A percentile compares a stretch with the other conserved stretches of the same genome.
Conservation (phyloP, 2,797 vertebrate species). For the Morelia viridis region DNA sequence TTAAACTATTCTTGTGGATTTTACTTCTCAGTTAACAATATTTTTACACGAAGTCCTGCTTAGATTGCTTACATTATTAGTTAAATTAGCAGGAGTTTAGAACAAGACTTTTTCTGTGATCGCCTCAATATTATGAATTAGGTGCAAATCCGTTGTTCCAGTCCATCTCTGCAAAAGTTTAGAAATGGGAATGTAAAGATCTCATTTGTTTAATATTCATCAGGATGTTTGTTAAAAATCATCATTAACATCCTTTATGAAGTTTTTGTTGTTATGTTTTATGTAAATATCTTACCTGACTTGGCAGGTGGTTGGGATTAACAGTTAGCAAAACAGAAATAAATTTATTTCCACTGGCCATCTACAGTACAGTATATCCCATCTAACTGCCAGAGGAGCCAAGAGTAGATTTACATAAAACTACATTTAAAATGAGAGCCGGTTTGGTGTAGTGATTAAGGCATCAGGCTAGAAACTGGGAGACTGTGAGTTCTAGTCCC, state of each 20-base stretch:
- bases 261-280: neutral
- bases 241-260: neutral
- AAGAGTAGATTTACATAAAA: too few species aligned
- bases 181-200: neutral
- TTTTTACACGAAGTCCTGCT: neutral
- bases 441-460: too few species aligned
- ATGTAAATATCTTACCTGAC: neutral
- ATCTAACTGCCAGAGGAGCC: too few species aligned
- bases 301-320: neutral
- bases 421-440: too few species aligned
- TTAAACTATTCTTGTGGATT: neutral
- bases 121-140: neutral
- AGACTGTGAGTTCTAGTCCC: too few species aligned
- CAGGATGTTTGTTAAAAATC: neutral
- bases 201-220: neutral
- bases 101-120: neutral
- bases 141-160: neutral
- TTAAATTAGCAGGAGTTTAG: neutral
- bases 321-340: too few species aligned
- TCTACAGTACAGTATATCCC: too few species aligned
- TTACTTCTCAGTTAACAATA: neutral
- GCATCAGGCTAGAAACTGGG: too few species aligned
- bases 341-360: too few species aligned
- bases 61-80: neutral
- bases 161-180: neutral